phyloP scores from a whole-genome alignment of 2,888 invertebrate genomes.

The Nycteola revayana region DNA sequence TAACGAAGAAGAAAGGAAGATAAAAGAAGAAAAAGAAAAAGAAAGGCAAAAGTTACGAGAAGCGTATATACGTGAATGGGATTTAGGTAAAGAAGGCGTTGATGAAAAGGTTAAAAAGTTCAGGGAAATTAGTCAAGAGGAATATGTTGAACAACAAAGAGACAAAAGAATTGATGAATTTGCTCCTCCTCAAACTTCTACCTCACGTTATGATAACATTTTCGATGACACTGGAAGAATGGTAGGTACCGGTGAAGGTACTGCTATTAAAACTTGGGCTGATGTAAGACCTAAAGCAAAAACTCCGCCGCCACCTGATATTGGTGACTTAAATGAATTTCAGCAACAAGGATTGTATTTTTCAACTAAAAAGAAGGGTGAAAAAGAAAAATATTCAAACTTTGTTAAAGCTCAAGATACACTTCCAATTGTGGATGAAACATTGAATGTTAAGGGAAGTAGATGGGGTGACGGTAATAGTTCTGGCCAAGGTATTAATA shows the following conservation, averaged over 20 bases:
- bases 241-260: constrained; percentile 23
- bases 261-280: constrained; percentile 54
- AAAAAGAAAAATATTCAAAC: constrained; percentile 56
- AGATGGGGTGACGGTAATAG: constrained; percentile 18
- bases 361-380: constrained; percentile 46
- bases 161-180: constrained; percentile 88
- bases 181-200: constrained; percentile 83
- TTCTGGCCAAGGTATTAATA: neutral
- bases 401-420: constrained; percentile 57
- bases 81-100: constrained; percentile 85
- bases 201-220: constrained; percentile 35
- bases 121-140: constrained; percentile 86
- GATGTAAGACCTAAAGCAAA: constrained; percentile 55
- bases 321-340: constrained; percentile 34
- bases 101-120: constrained; percentile 69
- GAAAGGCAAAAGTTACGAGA: constrained; percentile 76
- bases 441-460: constrained; percentile 42
- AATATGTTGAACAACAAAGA: constrained; percentile 89
- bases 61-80: constrained; percentile 86
- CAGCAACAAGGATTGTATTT: constrained; percentile 60
- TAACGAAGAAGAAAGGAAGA: constrained; percentile 60
- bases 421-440: constrained; percentile 59
- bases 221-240: constrained; percentile 61
- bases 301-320: constrained; percentile 51
- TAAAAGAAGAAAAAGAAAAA: constrained; percentile 69